Evolutionary conservation across 2,113 vertebrate species (phyloP).

Genomic region (Pimephales promelas): DNA sequence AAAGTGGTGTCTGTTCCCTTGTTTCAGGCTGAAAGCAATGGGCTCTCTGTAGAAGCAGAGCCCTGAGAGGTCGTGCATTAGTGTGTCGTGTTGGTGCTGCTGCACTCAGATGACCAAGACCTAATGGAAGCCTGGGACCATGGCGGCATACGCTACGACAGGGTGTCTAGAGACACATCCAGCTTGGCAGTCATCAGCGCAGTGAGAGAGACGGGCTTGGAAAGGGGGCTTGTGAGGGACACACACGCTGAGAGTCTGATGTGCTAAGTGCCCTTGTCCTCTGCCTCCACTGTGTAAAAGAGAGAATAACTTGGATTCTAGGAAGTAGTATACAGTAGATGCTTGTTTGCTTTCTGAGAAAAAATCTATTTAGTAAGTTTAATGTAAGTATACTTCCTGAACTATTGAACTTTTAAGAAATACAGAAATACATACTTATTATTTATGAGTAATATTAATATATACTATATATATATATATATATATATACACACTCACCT

Average conservation of each 20-base stretch:
- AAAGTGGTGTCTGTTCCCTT: constrained; percentile 3
- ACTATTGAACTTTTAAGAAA: not conserved
- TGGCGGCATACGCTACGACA: not conserved
- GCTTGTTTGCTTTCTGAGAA: not conserved
- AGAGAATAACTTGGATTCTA: not conserved
- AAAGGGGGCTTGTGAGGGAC: constrained; percentile 4
- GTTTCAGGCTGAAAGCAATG: constrained; percentile 36
- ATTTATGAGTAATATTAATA: no score
- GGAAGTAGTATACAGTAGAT: not conserved
- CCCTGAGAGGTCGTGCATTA: constrained; percentile 39
- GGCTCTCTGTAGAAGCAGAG: not conserved
- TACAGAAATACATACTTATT: no score
- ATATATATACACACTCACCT: no score
- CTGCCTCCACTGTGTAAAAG: not conserved
- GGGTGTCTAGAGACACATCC: constrained; percentile 20
- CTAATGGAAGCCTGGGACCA: constrained; percentile 37
- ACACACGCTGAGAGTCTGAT: not conserved
- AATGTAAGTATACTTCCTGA: not conserved
- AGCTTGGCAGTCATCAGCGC: constrained; percentile 8
- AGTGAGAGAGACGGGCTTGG: not conserved
- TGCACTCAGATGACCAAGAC: constrained; percentile 14
- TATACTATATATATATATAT: no score
- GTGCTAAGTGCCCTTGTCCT: constrained; percentile 10
- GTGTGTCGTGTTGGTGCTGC: not conserved
- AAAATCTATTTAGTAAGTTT: not conserved